These are phyloP conservation scores for Tauraco hartlaubi DNA, from an alignment of 2,797 vertebrate genomes.

Conservation along the genomic window DNA sequence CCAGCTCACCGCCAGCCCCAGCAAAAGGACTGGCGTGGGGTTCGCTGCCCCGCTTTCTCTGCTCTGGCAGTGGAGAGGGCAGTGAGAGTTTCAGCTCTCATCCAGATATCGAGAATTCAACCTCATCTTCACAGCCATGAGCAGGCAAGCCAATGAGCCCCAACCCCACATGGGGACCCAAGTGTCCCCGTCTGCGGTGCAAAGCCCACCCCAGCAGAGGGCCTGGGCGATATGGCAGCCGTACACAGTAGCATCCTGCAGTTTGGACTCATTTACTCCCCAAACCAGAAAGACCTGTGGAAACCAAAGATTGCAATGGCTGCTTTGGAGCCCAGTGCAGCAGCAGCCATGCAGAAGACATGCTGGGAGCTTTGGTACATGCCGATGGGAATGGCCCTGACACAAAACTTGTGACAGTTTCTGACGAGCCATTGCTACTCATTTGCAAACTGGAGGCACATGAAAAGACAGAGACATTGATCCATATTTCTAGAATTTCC, in stretches of 20 bases:
- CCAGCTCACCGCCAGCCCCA: neutral
- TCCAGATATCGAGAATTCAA: neutral
- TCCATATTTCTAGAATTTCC: neutral
- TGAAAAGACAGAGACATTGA: neutral
- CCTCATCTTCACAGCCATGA: neutral
- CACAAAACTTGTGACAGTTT: neutral
- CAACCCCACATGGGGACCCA: accelerated
- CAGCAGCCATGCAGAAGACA: neutral
- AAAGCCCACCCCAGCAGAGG: neutral
- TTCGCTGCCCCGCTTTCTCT: neutral
- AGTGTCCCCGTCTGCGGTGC: accelerated
- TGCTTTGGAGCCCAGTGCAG: neutral
- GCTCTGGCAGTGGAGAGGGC: neutral
- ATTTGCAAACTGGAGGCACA: accelerated
- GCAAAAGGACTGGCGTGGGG: neutral
- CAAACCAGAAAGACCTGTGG: neutral
- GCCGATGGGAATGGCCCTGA: neutral
- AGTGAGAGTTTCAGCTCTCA: neutral
- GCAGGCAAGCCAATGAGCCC: neutral
- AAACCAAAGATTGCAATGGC: neutral
- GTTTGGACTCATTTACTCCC: neutral
- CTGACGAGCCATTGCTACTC: accelerated
- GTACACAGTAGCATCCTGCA: neutral
- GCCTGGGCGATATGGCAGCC: accelerated
- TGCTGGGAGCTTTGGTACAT: neutral